Percentiles rank a stretch among this genome's conserved stretches.
Conservation (phyloP, 2,888 invertebrate genomes). For the Dendrolimus houi region DNA sequence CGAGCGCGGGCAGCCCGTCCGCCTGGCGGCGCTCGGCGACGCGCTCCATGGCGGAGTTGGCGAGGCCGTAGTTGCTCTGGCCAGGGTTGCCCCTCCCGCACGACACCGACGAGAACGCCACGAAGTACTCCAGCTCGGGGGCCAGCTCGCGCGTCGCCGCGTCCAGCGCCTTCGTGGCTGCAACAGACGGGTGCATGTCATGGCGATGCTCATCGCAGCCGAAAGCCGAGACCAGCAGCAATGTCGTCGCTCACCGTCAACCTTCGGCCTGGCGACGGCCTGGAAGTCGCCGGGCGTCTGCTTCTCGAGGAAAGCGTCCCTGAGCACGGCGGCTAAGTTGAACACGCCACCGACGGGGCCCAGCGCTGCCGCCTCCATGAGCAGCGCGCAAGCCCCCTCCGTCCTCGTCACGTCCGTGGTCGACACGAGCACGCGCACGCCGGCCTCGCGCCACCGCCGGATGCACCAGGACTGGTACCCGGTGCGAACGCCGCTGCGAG, state of each 20-base stretch:
- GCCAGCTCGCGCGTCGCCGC: constrained; percentile 84
- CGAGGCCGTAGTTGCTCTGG: constrained; percentile 97
- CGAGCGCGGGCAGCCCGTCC: constrained; percentile 89
- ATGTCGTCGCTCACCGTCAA: constrained; percentile 70
- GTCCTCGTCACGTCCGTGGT: constrained; percentile 75
- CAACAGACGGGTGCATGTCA: constrained; percentile 34
- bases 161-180: constrained; percentile 88
- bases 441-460: constrained; percentile 72
- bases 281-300: constrained; percentile 88
- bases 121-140: constrained; percentile 92
- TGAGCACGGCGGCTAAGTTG: constrained; percentile 94
- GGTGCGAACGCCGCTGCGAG: constrained; percentile 91
- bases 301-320: constrained; percentile 92
- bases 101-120: constrained; percentile 96
- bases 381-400: constrained; percentile 78
- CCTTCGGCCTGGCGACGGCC: constrained; percentile 89
- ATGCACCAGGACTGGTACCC: constrained; percentile 95
- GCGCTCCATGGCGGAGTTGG: constrained; percentile 98
- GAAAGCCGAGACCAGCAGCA: background rate
- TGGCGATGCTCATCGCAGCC: constrained; percentile 58
- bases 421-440: constrained; percentile 79
- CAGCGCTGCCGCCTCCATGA: constrained; percentile 77
- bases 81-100: constrained; percentile 98
- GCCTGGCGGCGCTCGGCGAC: constrained; percentile 90
- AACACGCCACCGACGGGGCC: constrained; percentile 92